These are phyloP conservation scores for Heliconius hermathena DNA, from an alignment of 1,140 invertebrate genomes.

Conservation along the genomic window DNA sequence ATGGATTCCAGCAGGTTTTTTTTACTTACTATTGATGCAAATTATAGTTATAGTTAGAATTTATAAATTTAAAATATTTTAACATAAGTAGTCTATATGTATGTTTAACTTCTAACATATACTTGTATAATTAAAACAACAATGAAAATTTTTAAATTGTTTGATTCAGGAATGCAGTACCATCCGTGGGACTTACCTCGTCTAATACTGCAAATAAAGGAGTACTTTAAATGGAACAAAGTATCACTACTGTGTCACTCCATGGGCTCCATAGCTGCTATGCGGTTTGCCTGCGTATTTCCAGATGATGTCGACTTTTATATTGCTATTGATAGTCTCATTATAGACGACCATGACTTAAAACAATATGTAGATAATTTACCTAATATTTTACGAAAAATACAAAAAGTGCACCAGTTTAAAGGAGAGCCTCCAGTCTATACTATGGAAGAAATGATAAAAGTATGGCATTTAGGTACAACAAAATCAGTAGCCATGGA, in stretches of 20 bases:
- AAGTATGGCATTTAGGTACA: constrained; percentile 79
- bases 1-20: constrained; percentile 83
- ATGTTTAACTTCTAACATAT: no score
- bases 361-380: constrained; percentile 59
- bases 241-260: constrained; percentile 87
- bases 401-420: constrained; percentile 49
- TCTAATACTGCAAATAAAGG: constrained; percentile 82
- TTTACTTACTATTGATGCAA: constrained; percentile 16
- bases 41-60: no score
- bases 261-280: constrained; percentile 84
- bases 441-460: constrained; percentile 82
- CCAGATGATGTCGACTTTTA: constrained; percentile 84
- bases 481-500: constrained; percentile 80
- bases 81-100: no score
- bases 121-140: no score
- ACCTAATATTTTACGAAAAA: constrained; percentile 67
- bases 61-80: background rate
- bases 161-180: constrained; percentile 69
- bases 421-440: constrained; percentile 80
- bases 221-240: constrained; percentile 87
- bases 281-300: constrained; percentile 83
- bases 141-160: background rate
- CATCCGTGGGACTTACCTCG: constrained; percentile 82
- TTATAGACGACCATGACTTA: constrained; percentile 79
- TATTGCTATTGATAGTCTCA: constrained; percentile 84